Conservation (phyloP, 2,113 vertebrate species). For the Steatornis caripensis region DNA sequence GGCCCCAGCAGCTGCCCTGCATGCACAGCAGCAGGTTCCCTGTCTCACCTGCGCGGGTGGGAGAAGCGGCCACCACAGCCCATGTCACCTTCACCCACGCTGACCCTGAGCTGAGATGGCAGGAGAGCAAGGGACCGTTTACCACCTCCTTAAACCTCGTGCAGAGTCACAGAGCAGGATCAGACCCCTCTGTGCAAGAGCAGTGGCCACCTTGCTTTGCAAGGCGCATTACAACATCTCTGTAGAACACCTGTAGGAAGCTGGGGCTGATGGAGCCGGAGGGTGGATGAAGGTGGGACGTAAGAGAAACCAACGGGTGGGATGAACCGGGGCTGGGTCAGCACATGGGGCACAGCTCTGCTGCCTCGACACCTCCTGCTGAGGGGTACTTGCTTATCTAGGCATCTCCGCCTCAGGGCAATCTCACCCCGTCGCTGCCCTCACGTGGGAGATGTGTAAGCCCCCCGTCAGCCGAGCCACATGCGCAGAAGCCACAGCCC, state of each 20-base stretch:
- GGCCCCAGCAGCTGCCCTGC: background rate
- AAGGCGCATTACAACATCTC: no score
- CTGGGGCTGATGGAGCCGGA: background rate
- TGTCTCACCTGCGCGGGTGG: background rate
- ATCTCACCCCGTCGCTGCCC: background rate
- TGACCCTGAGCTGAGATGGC: background rate
- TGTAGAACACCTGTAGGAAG: background rate
- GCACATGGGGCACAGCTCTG: background rate
- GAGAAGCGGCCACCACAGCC: background rate
- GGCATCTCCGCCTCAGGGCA: background rate
- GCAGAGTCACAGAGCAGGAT: background rate
- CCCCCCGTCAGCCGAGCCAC: background rate
- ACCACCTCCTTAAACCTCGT: background rate
- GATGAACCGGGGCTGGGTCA: background rate
- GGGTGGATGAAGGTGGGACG: background rate
- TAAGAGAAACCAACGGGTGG: background rate
- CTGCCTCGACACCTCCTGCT: no score
- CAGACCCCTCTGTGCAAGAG: background rate
- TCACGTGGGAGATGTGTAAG: rapidly evolving
- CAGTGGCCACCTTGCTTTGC: background rate
- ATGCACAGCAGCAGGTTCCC: background rate
- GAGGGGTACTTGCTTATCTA: no score
- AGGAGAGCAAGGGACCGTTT: background rate
- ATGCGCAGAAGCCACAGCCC: background rate
- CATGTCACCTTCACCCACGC: background rate